A percentile compares a stretch with the other conserved stretches of the same genome.
Conservation (phyloP, 1,140 invertebrate genomes). For the Aphelenchoides avenae region DNA sequence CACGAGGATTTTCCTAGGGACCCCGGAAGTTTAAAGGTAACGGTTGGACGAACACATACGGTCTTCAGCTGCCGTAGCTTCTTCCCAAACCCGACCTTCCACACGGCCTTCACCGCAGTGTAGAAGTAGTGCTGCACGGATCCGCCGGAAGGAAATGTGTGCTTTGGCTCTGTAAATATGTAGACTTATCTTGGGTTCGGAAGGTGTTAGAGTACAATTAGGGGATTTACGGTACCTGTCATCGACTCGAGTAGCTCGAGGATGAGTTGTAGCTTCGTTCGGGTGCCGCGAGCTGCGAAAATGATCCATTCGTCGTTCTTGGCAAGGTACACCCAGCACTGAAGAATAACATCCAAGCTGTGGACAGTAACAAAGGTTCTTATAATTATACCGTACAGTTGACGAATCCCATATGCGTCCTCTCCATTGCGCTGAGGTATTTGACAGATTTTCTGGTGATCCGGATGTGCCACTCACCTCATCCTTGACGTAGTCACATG, state of each 20-base stretch:
- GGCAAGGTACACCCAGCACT: conserved; percentile 40
- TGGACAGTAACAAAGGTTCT: too few species aligned
- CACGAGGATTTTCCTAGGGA: conserved; percentile 27
- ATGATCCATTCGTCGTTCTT: conserved; percentile 27
- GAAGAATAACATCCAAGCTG: too few species aligned
- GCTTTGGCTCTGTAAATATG: conserved; percentile 34
- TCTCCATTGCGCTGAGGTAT: background rate
- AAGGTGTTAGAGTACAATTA: background rate
- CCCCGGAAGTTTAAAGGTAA: too few species aligned
- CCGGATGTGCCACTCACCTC: conserved; percentile 7
- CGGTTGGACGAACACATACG: too few species aligned
- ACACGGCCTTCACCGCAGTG: conserved; percentile 23
- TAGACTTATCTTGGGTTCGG: too few species aligned
- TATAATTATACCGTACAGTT: conserved; percentile 6
- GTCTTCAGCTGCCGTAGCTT: conserved; percentile 28
- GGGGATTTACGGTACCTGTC: too few species aligned
- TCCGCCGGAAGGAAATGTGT: conserved; percentile 35
- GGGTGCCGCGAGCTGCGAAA: conserved; percentile 37
- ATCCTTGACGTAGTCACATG: conserved; percentile 27
- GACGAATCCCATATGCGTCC: background rate
- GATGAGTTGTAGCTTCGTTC: conserved; percentile 38
- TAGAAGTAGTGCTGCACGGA: conserved; percentile 47
- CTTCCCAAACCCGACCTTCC: conserved; percentile 26
- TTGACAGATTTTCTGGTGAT: too few species aligned
- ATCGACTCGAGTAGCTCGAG: conserved; percentile 44